phyloP scores from a whole-genome alignment of 2,113 vertebrate species.

The Varanus komodoensis region DNA sequence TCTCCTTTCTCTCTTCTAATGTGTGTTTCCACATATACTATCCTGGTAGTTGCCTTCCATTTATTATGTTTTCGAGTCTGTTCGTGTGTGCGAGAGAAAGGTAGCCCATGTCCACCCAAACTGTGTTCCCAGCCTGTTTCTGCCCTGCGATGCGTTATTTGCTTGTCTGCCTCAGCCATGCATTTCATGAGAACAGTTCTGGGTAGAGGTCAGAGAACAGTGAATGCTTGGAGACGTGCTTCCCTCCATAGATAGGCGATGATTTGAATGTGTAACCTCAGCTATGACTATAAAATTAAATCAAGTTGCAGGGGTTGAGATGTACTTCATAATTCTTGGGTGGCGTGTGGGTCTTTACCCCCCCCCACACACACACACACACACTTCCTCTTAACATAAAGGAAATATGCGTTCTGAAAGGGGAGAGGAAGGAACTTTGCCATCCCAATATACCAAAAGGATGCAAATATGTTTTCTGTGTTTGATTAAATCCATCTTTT shows the following conservation, averaged over 20 bases:
- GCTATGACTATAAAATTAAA: not conserved
- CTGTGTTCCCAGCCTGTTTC: conserved; percentile 19
- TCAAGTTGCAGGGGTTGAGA: conserved; percentile 4
- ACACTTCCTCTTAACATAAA: not conserved
- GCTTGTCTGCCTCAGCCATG: not conserved
- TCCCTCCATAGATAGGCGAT: too few species aligned
- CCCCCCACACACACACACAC: too few species aligned
- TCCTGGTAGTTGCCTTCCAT: not conserved
- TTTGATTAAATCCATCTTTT: conserved; percentile 3
- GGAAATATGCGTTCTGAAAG: conserved; percentile 9
- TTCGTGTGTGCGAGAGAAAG: fast-evolving
- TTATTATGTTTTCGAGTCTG: not conserved
- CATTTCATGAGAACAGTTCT: conserved; percentile 39
- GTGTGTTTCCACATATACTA: not conserved
- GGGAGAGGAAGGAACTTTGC: not conserved
- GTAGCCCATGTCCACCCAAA: not conserved
- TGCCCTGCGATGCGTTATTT: not conserved
- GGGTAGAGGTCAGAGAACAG: conserved; percentile 15
- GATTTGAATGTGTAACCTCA: not conserved
- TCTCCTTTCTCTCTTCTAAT: not conserved
- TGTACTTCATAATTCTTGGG: not conserved
- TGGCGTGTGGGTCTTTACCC: not conserved
- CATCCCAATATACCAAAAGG: not conserved
- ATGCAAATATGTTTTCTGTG: not conserved
- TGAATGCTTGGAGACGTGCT: not conserved